Conservation (phyloP, 2,888 invertebrate genomes). For the Glaucopsyche alexis region DNA sequence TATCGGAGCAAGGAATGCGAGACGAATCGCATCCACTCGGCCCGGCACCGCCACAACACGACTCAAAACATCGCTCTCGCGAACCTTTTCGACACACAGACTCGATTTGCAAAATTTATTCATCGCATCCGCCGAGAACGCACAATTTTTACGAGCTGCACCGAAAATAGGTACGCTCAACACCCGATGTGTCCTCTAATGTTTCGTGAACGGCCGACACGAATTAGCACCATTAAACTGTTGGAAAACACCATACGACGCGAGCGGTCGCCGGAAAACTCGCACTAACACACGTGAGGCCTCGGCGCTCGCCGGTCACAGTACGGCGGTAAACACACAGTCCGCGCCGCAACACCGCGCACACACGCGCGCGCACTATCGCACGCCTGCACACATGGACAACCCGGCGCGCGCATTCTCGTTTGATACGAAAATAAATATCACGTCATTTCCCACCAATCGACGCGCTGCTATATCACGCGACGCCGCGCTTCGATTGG, state of each 20-base stretch:
- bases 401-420: constrained; percentile 64
- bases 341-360: constrained; percentile 69
- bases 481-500: constrained; percentile 57
- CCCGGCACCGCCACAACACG: constrained; percentile 73
- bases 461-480: constrained; percentile 55
- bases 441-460: constrained; percentile 69
- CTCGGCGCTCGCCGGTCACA: constrained; percentile 82
- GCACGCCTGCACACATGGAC: constrained; percentile 46
- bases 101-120: constrained; percentile 78
- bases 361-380: constrained; percentile 56
- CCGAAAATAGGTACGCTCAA: constrained; percentile 57
- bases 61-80: constrained; percentile 76
- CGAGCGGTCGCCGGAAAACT: constrained; percentile 68
- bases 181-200: constrained; percentile 50
- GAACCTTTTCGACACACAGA: constrained; percentile 76
- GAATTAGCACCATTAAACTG: constrained; percentile 66
- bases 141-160: constrained; percentile 69
- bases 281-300: constrained; percentile 74
- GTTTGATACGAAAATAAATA: constrained; percentile 66
- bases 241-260: constrained; percentile 68
- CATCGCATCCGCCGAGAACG: constrained; percentile 78
- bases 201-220: constrained; percentile 60
- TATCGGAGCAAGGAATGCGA: constrained; percentile 53
- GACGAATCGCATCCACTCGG: constrained; percentile 59
- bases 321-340: constrained; percentile 79